Base-by-base conservation (phyloP, 2,888 invertebrate genomes). In the Dicyrtoma fusca region DNA sequence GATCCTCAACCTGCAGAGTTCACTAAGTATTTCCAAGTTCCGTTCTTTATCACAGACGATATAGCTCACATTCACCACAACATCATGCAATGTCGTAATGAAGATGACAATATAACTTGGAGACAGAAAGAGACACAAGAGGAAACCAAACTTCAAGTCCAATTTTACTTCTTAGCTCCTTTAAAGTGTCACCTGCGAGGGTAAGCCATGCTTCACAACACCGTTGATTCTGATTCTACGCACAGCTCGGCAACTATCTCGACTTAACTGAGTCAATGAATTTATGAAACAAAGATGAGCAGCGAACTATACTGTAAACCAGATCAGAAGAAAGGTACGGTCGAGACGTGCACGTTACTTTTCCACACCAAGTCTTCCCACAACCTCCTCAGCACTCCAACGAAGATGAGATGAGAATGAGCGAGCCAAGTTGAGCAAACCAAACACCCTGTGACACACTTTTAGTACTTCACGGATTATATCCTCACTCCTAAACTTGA, bases 361-460 rank as follows among this genome's bases (percentile, higher is more conserved):
- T 34, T 5, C 34, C 34, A 34, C 34, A 34, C 34, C 34, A 34
- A 34, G 34, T 34, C 34, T 62, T 47, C 59, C 45, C n/a, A 51
- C 61, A 59, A 62, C 62, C 51, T 49, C 42, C 34, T 59, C 69
- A 51, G 21, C 42, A 26, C 6, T 23, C 25, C 17, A 61, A 61
- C 62, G 47, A 61, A 51, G 62, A 62, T 34, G 49, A 34, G 66
- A 57, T 23, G 47, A 69, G 59, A n/a, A 61, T 23, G 26, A 8
- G 57, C n/a, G n/a, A n/a, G n/a, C n/a, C n/a, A n/a, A n/a, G 45
- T 3, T 1, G 49, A 59, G 62, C 45, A 55, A 55, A 25, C 57
- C 69, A 62, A 69, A 69, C 69, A 69, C 61, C 69, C 62, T 61
- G 62, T 69, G 69, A 69, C 69, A 69, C 69, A 69, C 69, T 69